These are phyloP conservation scores for Sesamia nonagrioides DNA, from an alignment of 1,140 invertebrate genomes.

Conservation along the genomic window DNA sequence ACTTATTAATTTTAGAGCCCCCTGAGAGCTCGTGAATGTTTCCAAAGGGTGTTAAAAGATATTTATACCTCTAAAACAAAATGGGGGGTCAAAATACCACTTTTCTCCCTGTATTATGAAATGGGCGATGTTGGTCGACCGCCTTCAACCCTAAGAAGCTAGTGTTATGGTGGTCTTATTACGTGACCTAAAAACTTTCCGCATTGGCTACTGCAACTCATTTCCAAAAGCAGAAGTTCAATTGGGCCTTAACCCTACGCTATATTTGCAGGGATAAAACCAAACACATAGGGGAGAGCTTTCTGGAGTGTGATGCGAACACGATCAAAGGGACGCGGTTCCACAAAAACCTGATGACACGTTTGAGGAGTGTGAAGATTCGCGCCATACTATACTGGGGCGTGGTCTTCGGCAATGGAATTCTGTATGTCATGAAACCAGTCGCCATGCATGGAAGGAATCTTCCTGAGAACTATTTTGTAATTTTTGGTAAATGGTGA, in stretches of 20 bases:
- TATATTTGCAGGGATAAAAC: constrained; percentile 40
- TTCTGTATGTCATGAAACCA: constrained; percentile 61
- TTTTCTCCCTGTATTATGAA: too few species aligned
- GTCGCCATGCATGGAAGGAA: constrained; percentile 66
- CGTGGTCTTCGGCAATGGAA: constrained; percentile 60
- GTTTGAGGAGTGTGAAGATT: constrained; percentile 62
- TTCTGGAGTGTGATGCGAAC: constrained; percentile 57
- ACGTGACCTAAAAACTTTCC: too few species aligned
- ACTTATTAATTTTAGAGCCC: too few species aligned
- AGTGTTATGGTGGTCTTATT: too few species aligned
- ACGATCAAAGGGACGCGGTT: constrained; percentile 56
- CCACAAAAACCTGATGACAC: constrained; percentile 56
- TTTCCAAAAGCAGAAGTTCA: too few species aligned
- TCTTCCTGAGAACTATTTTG: constrained; percentile 65
- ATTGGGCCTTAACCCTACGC: background rate
- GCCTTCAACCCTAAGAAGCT: too few species aligned
- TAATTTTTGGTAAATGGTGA: constrained; percentile 65
- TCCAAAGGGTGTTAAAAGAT: too few species aligned
- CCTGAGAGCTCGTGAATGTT: too few species aligned
- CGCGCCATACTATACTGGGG: constrained; percentile 68
- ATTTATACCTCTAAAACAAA: too few species aligned
- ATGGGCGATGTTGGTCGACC: too few species aligned
- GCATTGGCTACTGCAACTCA: too few species aligned
- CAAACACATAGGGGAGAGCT: constrained; percentile 58
- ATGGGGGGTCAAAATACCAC: too few species aligned